Percentiles rank a stretch among this genome's conserved stretches.
Conservation (phyloP, 2,797 vertebrate genomes). For the Antrozous pallidus region DNA sequence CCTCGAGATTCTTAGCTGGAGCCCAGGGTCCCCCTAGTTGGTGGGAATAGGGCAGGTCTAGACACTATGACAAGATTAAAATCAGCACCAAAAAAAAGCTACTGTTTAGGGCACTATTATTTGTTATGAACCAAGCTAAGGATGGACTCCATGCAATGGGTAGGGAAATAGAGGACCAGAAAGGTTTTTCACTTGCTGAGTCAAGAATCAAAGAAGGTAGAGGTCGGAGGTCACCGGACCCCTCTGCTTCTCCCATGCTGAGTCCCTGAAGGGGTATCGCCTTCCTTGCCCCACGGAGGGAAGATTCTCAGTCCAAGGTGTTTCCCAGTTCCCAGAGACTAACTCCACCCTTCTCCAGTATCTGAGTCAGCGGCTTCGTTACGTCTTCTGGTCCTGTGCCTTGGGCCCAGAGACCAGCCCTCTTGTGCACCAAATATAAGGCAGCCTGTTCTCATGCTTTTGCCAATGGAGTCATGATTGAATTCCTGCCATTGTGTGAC, state of each 20-base stretch:
- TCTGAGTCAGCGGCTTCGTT: neutral
- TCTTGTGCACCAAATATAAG: neutral
- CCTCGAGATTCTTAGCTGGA: neutral
- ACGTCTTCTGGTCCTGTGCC: neutral
- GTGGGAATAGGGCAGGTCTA: neutral
- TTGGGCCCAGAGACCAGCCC: neutral
- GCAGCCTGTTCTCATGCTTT: neutral
- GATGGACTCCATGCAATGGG: neutral
- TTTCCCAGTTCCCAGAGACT: neutral
- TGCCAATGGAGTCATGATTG: neutral
- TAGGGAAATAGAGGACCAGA: neutral
- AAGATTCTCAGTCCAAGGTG: neutral
- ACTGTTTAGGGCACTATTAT: neutral
- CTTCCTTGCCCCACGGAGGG: neutral
- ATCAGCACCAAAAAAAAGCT: neutral
- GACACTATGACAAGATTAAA: neutral
- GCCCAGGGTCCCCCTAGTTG: neutral
- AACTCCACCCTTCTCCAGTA: neutral
- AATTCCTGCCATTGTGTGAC: neutral
- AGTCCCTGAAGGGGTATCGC: neutral
- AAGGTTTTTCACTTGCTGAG: neutral
- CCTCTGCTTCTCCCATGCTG: neutral
- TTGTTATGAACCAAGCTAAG: neutral
- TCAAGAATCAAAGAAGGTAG: neutral
- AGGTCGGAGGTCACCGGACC: neutral